Evolutionary conservation across 1,140 invertebrate species (phyloP).

Genomic region (Phocides pigmalion): DNA sequence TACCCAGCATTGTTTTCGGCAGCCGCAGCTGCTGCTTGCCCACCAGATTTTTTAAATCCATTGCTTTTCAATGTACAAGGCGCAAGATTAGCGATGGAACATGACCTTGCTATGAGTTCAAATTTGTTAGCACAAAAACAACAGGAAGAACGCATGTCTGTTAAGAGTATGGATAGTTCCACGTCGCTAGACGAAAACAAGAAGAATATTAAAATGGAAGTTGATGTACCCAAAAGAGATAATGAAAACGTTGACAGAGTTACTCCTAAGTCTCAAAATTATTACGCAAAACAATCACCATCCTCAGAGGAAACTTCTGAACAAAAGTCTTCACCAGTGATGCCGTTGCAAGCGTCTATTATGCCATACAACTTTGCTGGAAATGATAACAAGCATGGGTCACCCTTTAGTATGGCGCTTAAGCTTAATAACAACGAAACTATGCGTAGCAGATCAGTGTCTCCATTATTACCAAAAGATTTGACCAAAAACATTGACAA

Average conservation of each 20-base stretch:
- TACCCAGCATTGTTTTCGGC: conserved; percentile 85
- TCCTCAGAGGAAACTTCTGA: conserved; percentile 87
- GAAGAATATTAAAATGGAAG: conserved; percentile 62
- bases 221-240: conserved; percentile 56
- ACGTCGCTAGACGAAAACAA: conserved; percentile 69
- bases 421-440: conserved; percentile 68
- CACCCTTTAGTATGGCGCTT: conserved; percentile 67
- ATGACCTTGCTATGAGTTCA: conserved; percentile 70
- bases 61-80: conserved; percentile 83
- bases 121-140: conserved; percentile 68
- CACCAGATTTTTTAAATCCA: conserved; percentile 83
- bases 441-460: conserved; percentile 52
- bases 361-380: conserved; percentile 69
- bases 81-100: conserved; percentile 75
- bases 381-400: conserved; percentile 67
- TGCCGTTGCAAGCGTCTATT: conserved; percentile 78
- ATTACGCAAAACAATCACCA: conserved; percentile 85
- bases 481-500: conserved; percentile 59
- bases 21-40: conserved; percentile 67
- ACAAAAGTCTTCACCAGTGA: conserved; percentile 86
- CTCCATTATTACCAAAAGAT: conserved; percentile 71
- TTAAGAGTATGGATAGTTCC: conserved; percentile 74
- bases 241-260: conserved; percentile 57
- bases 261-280: conserved; percentile 75
- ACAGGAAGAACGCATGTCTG: conserved; percentile 70